Evolutionary conservation across 2,113 vertebrate genomes (phyloP), one percentile per base, ranked within the genome.

Genomic region (Tragulus kanchil): DNA sequence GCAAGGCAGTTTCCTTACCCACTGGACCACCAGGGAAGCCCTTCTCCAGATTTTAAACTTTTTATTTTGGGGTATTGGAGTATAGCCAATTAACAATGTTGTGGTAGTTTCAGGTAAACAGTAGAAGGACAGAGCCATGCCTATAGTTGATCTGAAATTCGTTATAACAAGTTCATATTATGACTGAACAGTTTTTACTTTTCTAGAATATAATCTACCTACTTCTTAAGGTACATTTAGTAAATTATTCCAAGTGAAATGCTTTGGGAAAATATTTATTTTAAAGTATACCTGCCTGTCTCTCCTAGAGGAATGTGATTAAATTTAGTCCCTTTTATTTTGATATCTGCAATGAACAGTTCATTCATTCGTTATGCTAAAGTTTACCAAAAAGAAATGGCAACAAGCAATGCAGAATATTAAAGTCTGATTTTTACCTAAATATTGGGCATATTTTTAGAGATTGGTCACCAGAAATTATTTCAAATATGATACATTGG

Each of bases 211-310:
- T 15, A 78, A 95, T n/a, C 36, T 89, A 45, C 58, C 52, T 90
- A 77, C 11, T 77, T 52, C 4, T 64, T 61, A 77, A 69, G 36
- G 31, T 28, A 78, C 12, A 78, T 52, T 85, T 93, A 65, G 36
- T 56, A 89, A 82, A 89, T 67, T 90, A 67, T 61, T 88, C 50
- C 75, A 71, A 88, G 31, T 84, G 75, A 88, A 95, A 83, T 96
- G 21, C 45, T 92, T 96, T 89, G 91, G 96, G 94, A 97, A 98
- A 97, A 98, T 96, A 97, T 78, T 54, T 92, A 98, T 79, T 73
- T 97, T 97, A 97, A 97, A 81, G 15, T 67, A 73, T 0, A 91
- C 11, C 45, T 93, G 10, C 12, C n/a, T 96, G 11, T 83, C 48
- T 97, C 31, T 92, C 45, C 62, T 69, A 50, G 12, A 90, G 26